Percentiles rank a stretch among this genome's conserved stretches.
Conservation (phyloP, 2,797 vertebrate genomes). For the Distichodus sexfasciatus region DNA sequence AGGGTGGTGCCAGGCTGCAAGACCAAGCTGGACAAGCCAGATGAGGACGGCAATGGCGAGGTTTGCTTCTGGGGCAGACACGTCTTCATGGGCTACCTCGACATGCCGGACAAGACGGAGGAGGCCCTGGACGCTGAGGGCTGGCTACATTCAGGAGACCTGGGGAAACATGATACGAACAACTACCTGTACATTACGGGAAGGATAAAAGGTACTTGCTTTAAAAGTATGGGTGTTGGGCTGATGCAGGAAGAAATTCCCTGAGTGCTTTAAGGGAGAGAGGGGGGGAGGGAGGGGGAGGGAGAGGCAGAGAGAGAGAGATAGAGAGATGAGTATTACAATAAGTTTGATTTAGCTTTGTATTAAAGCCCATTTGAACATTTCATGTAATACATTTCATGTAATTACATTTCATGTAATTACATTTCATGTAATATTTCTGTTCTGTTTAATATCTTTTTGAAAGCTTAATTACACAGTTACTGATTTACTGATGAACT, state of each 20-base stretch:
- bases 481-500: too few relatives aligned
- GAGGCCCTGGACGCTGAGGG: constrained; percentile 72
- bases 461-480: too few relatives aligned
- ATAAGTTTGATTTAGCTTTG: too few relatives aligned
- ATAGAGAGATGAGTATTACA: too few relatives aligned
- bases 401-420: too few relatives aligned
- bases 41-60: constrained; percentile 71
- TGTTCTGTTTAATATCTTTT: too few relatives aligned
- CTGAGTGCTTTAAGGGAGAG: neutral
- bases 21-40: constrained; percentile 70
- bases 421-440: too few relatives aligned
- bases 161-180: constrained; percentile 65
- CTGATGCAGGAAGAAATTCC: neutral
- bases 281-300: neutral
- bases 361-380: too few relatives aligned
- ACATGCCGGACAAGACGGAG: constrained; percentile 68
- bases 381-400: too few relatives aligned
- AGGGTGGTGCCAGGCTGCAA: constrained; percentile 69
- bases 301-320: neutral
- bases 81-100: constrained; percentile 81
- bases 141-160: constrained; percentile 81
- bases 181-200: constrained; percentile 78
- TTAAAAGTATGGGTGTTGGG: neutral
- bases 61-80: constrained; percentile 80
- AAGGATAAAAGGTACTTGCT: constrained; percentile 81